These are phyloP conservation scores for Hydropsyche betteni DNA, from an alignment of 2,888 invertebrate species.

Conservation along the genomic window DNA sequence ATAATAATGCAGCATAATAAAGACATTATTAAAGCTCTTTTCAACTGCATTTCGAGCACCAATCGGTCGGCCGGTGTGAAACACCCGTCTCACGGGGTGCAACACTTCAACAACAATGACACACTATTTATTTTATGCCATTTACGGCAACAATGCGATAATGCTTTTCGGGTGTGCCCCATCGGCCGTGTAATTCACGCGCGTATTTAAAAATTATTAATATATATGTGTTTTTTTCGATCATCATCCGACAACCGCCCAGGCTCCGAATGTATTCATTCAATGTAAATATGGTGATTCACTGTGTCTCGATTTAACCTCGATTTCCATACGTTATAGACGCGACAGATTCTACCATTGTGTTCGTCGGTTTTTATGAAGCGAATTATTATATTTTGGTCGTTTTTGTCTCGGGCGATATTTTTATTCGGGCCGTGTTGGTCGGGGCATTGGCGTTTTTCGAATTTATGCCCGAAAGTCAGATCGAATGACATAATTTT, in stretches of 20 bases:
- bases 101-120: constrained; percentile 36
- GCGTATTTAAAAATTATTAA: constrained; percentile 19
- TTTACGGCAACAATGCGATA: constrained; percentile 28
- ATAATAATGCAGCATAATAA: constrained; percentile 49
- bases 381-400: too few species aligned
- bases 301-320: too few species aligned
- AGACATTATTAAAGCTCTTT: constrained; percentile 51
- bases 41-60: constrained; percentile 40
- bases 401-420: too few species aligned
- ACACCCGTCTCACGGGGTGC: constrained; percentile 37
- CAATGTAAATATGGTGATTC: too few species aligned
- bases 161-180: constrained; percentile 12
- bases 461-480: too few species aligned
- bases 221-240: background rate
- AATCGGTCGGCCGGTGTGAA: constrained; percentile 36
- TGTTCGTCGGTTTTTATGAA: too few species aligned
- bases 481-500: constrained; percentile 1
- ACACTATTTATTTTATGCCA: constrained; percentile 36
- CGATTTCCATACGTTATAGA: too few species aligned
- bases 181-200: background rate
- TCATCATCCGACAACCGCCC: too few species aligned
- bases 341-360: too few species aligned
- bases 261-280: too few species aligned
- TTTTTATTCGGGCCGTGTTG: too few species aligned
- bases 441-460: too few species aligned